Evolutionary conservation across 1,140 invertebrate species (phyloP), one percentile per base, ranked within the genome.

Genomic region (Neodiprion pinetum): DNA sequence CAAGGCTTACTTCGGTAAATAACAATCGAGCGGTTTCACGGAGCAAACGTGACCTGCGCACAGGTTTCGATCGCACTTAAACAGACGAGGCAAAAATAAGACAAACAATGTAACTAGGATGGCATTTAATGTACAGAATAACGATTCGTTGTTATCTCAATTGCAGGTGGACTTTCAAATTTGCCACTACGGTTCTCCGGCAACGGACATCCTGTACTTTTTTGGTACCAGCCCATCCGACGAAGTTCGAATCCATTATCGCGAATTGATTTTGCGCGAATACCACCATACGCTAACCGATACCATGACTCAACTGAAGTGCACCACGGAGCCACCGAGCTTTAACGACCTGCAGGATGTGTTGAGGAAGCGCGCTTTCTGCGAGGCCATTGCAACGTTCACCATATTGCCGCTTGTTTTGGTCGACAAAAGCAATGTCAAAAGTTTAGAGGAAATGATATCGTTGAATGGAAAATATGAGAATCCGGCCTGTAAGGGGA

Each of bases 101-200:
- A 0, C 17, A 21, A 21, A 1, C 17, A 21, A 21, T 21, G 17
- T 21, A 21, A 21, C 17, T 21, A 21, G 17, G 17, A 21, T 21
- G 17, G 17, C 17, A 21, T 21, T 21, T 21, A 21, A 21, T 21
- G 17, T 21, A 21, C 17, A 21, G 17, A 21, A 21, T 21, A 21
- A 21, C 17, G 17, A 21, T 21, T 21, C 17, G 17, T 21, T 21
- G 1, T 40, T 5, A 40, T 40, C 1, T 40, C 5, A 68, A 17
- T 84, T 86, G 48, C 79, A 90, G 89, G 87, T 92, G 48, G 91
- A 92, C 75, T 91, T 90, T 74, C 91, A 92, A 85, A 49, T 89
- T 65, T 77, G 79, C 47, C n/a, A 82, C 11, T 89, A 88, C 68
- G 78, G 80, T 11, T 89, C 89, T 48, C 90, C 90, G 9, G 88